Percentiles rank a stretch among this genome's conserved stretches.
Evolutionary conservation across 2,113 vertebrate genomes (phyloP).

Genomic region (Thamnophis sirtalis): DNA sequence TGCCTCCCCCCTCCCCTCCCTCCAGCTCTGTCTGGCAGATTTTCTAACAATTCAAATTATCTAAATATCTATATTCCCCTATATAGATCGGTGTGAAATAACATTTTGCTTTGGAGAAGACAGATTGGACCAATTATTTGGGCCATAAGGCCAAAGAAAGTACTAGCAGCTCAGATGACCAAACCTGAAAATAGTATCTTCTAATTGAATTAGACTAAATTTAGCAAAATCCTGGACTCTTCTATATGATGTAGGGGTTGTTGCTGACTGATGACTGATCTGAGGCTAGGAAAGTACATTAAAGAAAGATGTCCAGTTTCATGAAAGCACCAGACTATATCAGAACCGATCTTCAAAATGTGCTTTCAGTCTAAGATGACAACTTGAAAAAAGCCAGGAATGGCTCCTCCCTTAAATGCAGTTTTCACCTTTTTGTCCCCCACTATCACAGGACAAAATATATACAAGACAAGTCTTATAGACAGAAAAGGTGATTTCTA

Average conservation of each 20-base stretch:
- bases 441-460: neutral
- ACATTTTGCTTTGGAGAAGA: neutral
- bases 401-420: neutral
- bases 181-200: conserved; percentile 30
- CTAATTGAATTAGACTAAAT: conserved; percentile 51
- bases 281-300: neutral
- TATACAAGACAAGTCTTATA: neutral
- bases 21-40: conserved; percentile 29
- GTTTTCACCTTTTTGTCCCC: neutral
- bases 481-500: neutral
- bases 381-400: neutral
- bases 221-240: conserved; percentile 31
- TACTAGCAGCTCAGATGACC: conserved; percentile 40
- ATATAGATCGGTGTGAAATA: neutral
- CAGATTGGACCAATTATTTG: conserved; percentile 23
- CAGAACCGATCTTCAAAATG: neutral
- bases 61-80: fast-evolving
- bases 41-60: neutral
- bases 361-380: neutral
- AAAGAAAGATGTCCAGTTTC: neutral
- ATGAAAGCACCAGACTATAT: neutral
- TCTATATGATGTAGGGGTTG: conserved; percentile 8
- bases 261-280: neutral
- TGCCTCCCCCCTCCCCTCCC: conserved; percentile 16
- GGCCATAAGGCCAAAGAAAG: neutral